These are phyloP conservation scores for Ploceus nigricollis DNA, from an alignment of 2,113 vertebrate species.

Conservation along the genomic window DNA sequence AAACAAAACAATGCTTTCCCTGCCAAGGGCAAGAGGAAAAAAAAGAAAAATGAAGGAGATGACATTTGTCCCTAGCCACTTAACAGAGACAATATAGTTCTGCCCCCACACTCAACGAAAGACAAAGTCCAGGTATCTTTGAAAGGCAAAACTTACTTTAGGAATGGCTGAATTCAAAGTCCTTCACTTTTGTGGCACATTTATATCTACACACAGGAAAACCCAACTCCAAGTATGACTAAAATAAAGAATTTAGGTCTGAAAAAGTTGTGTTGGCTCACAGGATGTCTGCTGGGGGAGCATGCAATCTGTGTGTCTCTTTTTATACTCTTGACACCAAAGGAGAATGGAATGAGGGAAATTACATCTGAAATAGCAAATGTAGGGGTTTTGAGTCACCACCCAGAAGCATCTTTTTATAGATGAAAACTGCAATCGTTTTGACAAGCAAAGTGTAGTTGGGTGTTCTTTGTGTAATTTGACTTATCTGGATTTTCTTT, in stretches of 20 bases:
- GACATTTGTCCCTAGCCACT: background rate
- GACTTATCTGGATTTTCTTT: constrained; percentile 56
- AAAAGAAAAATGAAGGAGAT: background rate
- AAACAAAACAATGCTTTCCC: background rate
- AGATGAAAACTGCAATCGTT: constrained; percentile 57
- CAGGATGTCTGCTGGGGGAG: background rate
- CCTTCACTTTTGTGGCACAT: background rate
- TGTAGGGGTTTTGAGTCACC: constrained; percentile 56
- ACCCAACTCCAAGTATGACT: background rate
- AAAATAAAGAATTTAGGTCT: background rate
- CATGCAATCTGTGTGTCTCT: background rate
- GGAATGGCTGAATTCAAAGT: background rate
- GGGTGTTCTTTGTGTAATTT: constrained; percentile 17
- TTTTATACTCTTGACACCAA: constrained; percentile 46
- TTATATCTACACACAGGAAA: background rate
- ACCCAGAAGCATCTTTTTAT: constrained; percentile 55
- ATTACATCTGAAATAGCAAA: constrained; percentile 59
- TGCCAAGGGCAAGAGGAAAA: background rate
- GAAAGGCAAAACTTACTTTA: background rate
- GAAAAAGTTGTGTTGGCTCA: constrained; percentile 16
- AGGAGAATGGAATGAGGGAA: constrained; percentile 43
- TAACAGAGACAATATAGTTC: background rate
- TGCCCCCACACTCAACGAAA: background rate
- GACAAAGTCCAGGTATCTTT: background rate
- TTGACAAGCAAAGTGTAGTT: constrained; percentile 40